Evolutionary conservation across 2,888 invertebrate genomes (phyloP).

Genomic region (Athrips mouffetella): DNA sequence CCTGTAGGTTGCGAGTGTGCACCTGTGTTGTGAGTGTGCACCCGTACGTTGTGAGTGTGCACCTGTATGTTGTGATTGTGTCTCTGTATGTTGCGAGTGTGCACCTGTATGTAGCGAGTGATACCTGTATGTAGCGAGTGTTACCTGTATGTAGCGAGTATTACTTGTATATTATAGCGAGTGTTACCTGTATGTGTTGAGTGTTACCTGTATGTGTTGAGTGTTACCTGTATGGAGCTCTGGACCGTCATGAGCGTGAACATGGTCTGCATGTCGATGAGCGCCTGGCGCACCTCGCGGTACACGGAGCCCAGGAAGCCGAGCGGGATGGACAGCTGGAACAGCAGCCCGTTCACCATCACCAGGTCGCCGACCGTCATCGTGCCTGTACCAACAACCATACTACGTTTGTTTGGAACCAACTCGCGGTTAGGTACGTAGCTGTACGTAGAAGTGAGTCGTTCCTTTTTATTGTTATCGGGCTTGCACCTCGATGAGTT

Average conservation of each 20-base stretch:
- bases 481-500: too few species aligned
- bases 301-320: constrained; percentile 99
- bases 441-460: too few species aligned
- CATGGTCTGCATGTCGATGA: constrained; percentile 99
- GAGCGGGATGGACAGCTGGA: constrained; percentile 97
- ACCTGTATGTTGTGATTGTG: too few species aligned
- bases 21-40: too few species aligned
- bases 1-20: too few species aligned
- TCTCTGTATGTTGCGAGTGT: constrained; percentile 86
- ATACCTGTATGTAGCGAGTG: too few species aligned
- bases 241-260: constrained; percentile 95
- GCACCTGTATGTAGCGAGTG: constrained; percentile 93
- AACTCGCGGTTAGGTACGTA: too few species aligned
- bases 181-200: neutral
- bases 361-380: constrained; percentile 99
- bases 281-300: constrained; percentile 95
- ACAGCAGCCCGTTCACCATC: constrained; percentile 98
- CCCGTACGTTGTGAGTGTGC: too few species aligned
- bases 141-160: constrained; percentile 95
- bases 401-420: too few species aligned
- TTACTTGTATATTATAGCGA: too few species aligned
- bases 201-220: neutral
- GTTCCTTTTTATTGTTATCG: too few species aligned
- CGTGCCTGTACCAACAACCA: constrained; percentile 86
- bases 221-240: constrained; percentile 84